Conservation (phyloP, 2,888 invertebrate genomes). For the Listrodromus nycthemerus region DNA sequence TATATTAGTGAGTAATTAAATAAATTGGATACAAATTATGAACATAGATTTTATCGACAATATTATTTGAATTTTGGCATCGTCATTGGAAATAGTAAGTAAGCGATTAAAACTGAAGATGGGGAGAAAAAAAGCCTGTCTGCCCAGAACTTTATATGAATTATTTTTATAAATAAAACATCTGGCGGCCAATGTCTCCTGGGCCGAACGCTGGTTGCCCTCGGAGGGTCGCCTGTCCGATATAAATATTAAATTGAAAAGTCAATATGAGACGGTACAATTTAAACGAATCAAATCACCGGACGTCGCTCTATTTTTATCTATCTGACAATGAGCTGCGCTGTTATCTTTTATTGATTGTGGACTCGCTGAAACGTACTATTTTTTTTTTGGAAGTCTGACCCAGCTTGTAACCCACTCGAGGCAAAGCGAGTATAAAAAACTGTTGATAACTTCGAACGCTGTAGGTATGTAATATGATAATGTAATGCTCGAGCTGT, state of each 20-base stretch:
- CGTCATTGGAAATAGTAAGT: neutral
- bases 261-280: neutral
- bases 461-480: neutral
- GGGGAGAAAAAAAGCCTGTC: neutral
- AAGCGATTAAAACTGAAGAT: conserved; percentile 9
- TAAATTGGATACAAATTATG: neutral
- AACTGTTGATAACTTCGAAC: neutral
- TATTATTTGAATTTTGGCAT: neutral
- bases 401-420: neutral
- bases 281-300: neutral
- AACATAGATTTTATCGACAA: neutral
- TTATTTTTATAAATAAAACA: conserved; percentile 20
- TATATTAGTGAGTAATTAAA: neutral
- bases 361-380: neutral
- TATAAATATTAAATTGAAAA: neutral
- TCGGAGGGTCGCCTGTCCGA: neutral
- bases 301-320: neutral
- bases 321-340: neutral
- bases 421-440: neutral
- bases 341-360: conserved; percentile 2
- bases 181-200: conserved; percentile 31
- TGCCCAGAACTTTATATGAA: neutral
- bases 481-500: neutral
- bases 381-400: neutral
- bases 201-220: conserved; percentile 24